Evolutionary conservation across 1,140 invertebrate genomes (phyloP).

Genomic region (Trachymyrmex cornetzi): DNA sequence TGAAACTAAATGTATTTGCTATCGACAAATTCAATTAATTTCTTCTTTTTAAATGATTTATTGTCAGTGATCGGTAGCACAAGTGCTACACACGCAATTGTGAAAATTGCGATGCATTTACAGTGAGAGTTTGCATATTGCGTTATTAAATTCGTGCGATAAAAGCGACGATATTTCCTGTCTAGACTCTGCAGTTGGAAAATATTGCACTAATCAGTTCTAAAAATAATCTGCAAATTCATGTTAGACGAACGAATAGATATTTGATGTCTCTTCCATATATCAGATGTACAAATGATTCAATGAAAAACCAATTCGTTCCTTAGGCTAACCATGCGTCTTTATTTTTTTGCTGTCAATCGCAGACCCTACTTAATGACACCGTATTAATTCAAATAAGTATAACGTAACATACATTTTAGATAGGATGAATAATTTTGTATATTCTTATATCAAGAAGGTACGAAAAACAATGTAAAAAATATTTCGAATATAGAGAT

Average conservation of each 20-base stretch:
- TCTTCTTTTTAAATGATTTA: slow-evolving; percentile 25
- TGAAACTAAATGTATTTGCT: not conserved
- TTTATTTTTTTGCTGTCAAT: slow-evolving; percentile 37
- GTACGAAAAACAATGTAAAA: slow-evolving; percentile 23
- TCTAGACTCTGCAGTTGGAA: slow-evolving; percentile 17
- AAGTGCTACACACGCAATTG: slow-evolving; percentile 20
- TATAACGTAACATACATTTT: slow-evolving; percentile 9
- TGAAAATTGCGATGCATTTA: slow-evolving; percentile 34
- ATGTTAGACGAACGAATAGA: slow-evolving; percentile 10
- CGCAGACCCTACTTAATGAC: slow-evolving; percentile 37
- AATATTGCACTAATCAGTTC: slow-evolving; percentile 59
- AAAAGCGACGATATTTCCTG: not conserved
- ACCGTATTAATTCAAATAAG: not conserved
- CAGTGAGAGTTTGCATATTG: slow-evolving; percentile 13
- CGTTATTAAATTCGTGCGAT: not conserved
- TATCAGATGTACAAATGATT: not conserved
- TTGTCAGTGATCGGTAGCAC: slow-evolving; percentile 45
- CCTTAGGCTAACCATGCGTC: slow-evolving; percentile 42
- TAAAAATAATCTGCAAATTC: slow-evolving; percentile 46
- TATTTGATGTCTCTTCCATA: slow-evolving; percentile 4
- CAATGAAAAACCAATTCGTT: slow-evolving; percentile 44
- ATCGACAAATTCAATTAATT: slow-evolving; percentile 19
- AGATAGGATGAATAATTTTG: not conserved
- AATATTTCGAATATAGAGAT: slow-evolving; percentile 22
- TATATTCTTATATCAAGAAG: not conserved